These are phyloP conservation scores for Parnassius mnemosyne DNA, from an alignment of 2,888 invertebrate species.

Conservation along the genomic window DNA sequence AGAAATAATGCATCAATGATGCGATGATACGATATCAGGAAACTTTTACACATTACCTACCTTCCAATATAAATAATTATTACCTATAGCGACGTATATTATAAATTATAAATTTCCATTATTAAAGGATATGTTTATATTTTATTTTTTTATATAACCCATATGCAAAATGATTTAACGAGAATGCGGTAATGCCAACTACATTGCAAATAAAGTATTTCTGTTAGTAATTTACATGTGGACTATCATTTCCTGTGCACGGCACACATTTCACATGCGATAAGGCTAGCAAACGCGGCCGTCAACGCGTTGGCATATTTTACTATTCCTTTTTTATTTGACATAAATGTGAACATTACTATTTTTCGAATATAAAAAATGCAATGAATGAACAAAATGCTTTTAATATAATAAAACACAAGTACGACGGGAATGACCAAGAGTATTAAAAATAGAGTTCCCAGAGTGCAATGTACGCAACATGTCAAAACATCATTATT, in stretches of 20 bases:
- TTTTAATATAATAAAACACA: not conserved
- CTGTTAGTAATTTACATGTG: conserved; percentile 53
- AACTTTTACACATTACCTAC: not conserved
- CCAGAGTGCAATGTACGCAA: conserved; percentile 54
- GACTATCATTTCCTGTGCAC: conserved; percentile 66
- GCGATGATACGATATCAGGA: too few relatives aligned
- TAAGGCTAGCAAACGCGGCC: conserved; percentile 32
- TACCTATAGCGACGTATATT: too few relatives aligned
- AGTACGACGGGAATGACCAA: conserved; percentile 36
- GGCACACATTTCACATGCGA: conserved; percentile 61
- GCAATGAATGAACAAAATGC: conserved; percentile 18
- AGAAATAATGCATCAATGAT: too few relatives aligned
- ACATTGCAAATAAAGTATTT: conserved; percentile 23
- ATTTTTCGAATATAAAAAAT: not conserved
- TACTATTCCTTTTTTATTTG: conserved; percentile 26
- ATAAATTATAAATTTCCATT: too few relatives aligned
- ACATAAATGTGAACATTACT: not conserved
- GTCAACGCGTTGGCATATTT: conserved; percentile 15
- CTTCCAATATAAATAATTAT: too few relatives aligned
- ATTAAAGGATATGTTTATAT: not conserved
- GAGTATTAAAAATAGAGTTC: conserved; percentile 48
- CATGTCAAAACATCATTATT: conserved; percentile 38
- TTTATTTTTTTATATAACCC: not conserved
- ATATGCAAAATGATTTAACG: not conserved
- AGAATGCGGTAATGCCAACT: conserved; percentile 9